phyloP scores from a whole-genome alignment of 2,797 vertebrate genomes.

The Thripadectes ignobilis region DNA sequence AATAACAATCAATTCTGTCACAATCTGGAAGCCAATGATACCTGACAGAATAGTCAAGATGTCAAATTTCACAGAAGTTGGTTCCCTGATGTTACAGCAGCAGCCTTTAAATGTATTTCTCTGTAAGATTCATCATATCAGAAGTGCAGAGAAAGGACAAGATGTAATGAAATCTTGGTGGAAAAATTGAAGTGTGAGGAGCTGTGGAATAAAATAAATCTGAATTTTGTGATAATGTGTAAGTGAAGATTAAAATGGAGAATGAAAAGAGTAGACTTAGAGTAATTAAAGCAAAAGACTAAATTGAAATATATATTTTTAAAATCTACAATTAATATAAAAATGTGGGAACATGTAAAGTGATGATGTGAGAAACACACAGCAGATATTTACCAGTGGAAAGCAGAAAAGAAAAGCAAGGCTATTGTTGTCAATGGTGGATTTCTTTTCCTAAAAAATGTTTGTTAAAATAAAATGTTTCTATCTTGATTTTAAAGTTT shows the following conservation, averaged over 20 bases:
- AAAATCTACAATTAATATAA: neutral
- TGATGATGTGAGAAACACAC: neutral
- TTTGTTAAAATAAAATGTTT: neutral
- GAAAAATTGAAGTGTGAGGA: neutral
- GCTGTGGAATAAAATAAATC: neutral
- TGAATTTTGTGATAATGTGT: neutral
- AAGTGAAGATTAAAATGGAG: neutral
- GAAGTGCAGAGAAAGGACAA: neutral
- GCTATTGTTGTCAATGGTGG: fast-evolving
- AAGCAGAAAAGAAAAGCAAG: neutral
- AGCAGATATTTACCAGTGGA: neutral
- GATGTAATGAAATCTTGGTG: neutral
- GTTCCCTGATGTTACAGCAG: slow-evolving; percentile 8
- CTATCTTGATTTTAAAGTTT: neutral
- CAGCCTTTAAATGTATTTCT: neutral
- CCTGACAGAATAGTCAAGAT: slow-evolving; percentile 24
- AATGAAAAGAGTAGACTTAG: neutral
- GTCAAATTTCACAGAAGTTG: neutral
- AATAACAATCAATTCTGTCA: slow-evolving; percentile 39
- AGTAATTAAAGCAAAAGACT: neutral
- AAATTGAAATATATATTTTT: neutral
- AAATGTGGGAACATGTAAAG: neutral
- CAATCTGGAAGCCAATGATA: slow-evolving; percentile 5
- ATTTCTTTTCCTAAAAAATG: neutral
- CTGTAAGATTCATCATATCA: neutral